phyloP scores from a whole-genome alignment of 2,113 vertebrate genomes.

The Nansenia antarctica region DNA sequence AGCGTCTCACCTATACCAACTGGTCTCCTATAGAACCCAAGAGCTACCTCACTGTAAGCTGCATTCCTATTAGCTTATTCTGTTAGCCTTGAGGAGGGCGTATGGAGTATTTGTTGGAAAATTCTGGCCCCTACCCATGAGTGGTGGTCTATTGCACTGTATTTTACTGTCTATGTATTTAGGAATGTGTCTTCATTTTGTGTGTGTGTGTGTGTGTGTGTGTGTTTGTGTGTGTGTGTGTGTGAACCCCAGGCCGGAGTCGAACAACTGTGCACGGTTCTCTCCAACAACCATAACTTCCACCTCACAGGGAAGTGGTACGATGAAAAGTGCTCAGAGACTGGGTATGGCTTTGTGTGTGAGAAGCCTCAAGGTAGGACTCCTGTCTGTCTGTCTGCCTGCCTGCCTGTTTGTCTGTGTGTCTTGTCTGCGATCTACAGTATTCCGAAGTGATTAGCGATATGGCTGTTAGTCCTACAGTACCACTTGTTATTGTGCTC shows the following conservation, averaged over 20 bases:
- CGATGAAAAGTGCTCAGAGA: constrained; percentile 83
- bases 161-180: not conserved
- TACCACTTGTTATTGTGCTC: not conserved
- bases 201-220: not conserved
- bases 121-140: too few species aligned
- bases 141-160: not conserved
- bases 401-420: not conserved
- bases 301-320: constrained; percentile 93
- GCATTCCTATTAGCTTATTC: too few species aligned
- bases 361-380: constrained; percentile 86
- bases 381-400: constrained; percentile 1
- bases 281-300: constrained; percentile 89
- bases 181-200: not conserved
- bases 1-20: constrained; percentile 80
- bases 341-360: constrained; percentile 88
- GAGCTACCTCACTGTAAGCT: constrained; percentile 62
- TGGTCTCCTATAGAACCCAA: constrained; percentile 84
- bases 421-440: too few species aligned
- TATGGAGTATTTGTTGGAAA: too few species aligned
- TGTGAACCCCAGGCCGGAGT: constrained; percentile 38
- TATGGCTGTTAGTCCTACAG: not conserved
- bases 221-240: not conserved
- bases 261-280: constrained; percentile 78
- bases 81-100: too few species aligned
- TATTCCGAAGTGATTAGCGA: too few species aligned